Base-by-base conservation (phyloP, 2,888 invertebrate genomes). In the Trissoscelio sp. region DNA sequence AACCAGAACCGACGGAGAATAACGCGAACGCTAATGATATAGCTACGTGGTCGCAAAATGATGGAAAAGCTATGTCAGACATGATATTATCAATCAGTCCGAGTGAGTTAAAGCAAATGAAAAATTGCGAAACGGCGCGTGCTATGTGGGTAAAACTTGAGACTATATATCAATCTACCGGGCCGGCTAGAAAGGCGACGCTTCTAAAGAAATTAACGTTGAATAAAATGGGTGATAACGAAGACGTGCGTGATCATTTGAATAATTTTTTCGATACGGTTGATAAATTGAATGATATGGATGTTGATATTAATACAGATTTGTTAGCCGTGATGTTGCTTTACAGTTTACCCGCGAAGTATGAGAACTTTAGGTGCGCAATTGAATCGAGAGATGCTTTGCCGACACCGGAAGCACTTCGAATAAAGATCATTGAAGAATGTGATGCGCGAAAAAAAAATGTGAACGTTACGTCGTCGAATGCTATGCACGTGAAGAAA, bases 181-280 rank as follows among this genome's bases (percentile, higher is more conserved):
- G 90, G 2, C 90, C 90, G 0, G 90, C 91, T 0, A 79, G 89
- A 39, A 92, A 92, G 73, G 91, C 91, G 0, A 90, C 88, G 2
- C 75, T 92, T 2, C 72, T 92, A 11, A 92, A 92, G 57, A 84
- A 87, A 37, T 79, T 92, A 2, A 86, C 87, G 2, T 66, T 90
- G 3, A 86, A 86, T 6, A 86, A 86, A 31, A 90, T 92, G 90
- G 44, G 62, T 12, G 87, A 90, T 16, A 77, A 74, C 2, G 86
- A 83, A 0, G 88, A 90, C 66, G 85, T 91, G 1, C 83, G 88
- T 12, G 86, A 88, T 7, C 90, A 91, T 79, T 51, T 91, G 3
- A 84, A 84, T 31, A 84, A 84, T n/a, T 90, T 91, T 70, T 89
- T 91, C 66, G 89, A 90, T 6, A 24, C 24, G 6, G 24, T 24